phyloP scores from a whole-genome alignment of 2,113 vertebrate species.

The Pangasianodon hypophthalmus region DNA sequence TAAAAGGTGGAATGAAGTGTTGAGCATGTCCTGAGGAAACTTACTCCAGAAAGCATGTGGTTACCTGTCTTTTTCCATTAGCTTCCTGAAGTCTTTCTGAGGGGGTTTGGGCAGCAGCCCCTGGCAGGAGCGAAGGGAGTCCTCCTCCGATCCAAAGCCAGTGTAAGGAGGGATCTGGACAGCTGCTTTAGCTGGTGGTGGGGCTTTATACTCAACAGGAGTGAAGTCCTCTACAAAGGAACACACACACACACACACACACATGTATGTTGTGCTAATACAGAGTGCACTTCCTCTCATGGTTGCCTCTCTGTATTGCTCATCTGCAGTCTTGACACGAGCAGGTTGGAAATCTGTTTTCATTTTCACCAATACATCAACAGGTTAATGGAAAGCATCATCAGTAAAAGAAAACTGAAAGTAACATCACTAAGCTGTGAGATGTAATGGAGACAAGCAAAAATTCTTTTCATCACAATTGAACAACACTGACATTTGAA shows the following conservation, averaged over 20 bases:
- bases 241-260: conserved; percentile 48
- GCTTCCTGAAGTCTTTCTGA: conserved; percentile 78
- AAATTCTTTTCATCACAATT: background rate
- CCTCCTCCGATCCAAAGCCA: conserved; percentile 92
- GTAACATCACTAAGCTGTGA: background rate
- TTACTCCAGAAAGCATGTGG: background rate
- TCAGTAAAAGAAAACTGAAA: background rate
- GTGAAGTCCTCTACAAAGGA: conserved; percentile 80
- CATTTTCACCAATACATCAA: background rate
- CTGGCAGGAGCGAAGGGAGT: conserved; percentile 84
- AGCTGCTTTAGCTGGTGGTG: conserved; percentile 66
- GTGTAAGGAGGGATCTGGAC: conserved; percentile 83
- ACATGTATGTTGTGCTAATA: conserved; percentile 46
- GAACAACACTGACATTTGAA: conserved; percentile 9
- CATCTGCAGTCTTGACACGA: conserved; percentile 46
- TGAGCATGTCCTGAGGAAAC: conserved; percentile 8
- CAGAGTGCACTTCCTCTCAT: background rate
- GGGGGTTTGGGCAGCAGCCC: conserved; percentile 73
- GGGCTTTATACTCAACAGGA: conserved; percentile 75
- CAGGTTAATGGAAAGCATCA: background rate
- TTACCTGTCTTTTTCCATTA: conserved; percentile 88
- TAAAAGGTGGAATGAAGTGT: conserved; percentile 16
- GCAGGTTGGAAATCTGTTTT: background rate
- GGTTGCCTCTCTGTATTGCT: conserved; percentile 12
- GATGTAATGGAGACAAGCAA: background rate